Percentiles rank a stretch among this genome's conserved stretches.
These are phyloP conservation scores for Acestrorhynchus altus DNA, from an alignment of 2,797 vertebrate genomes.

Conservation along the genomic window DNA sequence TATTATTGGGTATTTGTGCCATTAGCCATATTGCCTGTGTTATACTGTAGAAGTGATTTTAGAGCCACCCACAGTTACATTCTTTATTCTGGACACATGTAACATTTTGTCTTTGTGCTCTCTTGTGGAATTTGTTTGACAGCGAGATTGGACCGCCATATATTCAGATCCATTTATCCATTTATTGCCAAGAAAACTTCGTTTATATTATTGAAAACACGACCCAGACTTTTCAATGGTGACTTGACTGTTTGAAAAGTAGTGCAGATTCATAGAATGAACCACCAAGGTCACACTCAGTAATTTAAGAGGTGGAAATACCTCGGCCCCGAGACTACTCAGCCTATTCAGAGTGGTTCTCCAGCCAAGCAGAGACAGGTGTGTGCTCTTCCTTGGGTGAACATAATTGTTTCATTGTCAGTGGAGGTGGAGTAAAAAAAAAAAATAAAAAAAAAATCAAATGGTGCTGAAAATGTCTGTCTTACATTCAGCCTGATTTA, in stretches of 20 bases:
- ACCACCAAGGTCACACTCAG: slow-evolving; percentile 40
- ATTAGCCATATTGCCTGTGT: too few relatives aligned
- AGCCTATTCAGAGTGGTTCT: slow-evolving; percentile 4
- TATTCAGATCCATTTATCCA: too few relatives aligned
- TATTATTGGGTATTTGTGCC: too few relatives aligned
- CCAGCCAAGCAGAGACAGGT: slow-evolving; percentile 7
- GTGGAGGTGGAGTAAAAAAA: background rate
- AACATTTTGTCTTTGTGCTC: too few relatives aligned
- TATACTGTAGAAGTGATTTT: too few relatives aligned
- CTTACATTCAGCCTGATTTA: background rate
- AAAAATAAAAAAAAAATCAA: background rate
- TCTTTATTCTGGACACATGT: too few relatives aligned
- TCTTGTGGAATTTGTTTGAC: too few relatives aligned
- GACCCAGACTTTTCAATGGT: background rate
- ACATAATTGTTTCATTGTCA: slow-evolving; percentile 11
- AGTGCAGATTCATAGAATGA: background rate
- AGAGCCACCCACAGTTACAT: too few relatives aligned
- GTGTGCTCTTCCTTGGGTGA: background rate
- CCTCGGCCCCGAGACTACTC: slow-evolving; percentile 2
- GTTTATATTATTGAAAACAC: too few relatives aligned
- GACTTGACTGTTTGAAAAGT: background rate
- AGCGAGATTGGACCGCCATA: too few relatives aligned
- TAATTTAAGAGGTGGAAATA: slow-evolving; percentile 16
- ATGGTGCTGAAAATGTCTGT: background rate
- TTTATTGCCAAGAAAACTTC: too few relatives aligned